Evolutionary conservation across 2,797 vertebrate species (phyloP), one percentile per base, ranked within the genome.

Genomic region (Crax fasciolata): DNA sequence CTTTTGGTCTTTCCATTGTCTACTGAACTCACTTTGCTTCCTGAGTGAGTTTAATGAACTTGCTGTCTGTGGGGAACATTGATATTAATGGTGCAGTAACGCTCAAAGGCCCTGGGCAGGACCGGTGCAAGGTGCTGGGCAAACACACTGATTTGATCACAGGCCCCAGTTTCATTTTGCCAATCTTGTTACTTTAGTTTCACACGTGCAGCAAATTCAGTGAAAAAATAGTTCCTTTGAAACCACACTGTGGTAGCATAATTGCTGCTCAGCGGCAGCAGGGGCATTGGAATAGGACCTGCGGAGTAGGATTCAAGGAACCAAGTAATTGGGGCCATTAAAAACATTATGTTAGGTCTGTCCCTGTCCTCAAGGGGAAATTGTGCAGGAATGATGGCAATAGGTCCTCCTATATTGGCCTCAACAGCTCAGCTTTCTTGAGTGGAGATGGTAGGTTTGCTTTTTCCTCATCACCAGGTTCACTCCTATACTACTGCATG

Each of bases 1-100:
- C 70, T 68, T 91, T 39, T 59, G 65, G 6, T 92, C 59, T 87
- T 94, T 62, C 68, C 54, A 30, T 86, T 92, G 72, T 90, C 82
- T 85, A 3, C 72, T 70, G 89, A 84, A 80, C 55, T 89, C 58
- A 52, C 81, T 95, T 87, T 4, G 2, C 54, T 95, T 90, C 65
- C 82, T 84, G 88, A 17, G 78, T 55, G 79, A 68, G 48, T 92
- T 81, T 92, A 89, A 96, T 93, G 82, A 95, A 80, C 61, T 78
- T 81, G n/a, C 74, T 58, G 46, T 74, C 90, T 75, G 30, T 38
- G n/a, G 72, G 51, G 71, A 91, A 16, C 66, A 51, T 61, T 62
- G 78, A 41, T 90, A 75, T 85, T 83, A 94, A 70, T 49, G 20
- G 46, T 63, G 35, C 5, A 2, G 52, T 52, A 30, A 57, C n/a